Conservation (phyloP, 2,797 vertebrate genomes). For the Zenarchopterus dispar region DNA sequence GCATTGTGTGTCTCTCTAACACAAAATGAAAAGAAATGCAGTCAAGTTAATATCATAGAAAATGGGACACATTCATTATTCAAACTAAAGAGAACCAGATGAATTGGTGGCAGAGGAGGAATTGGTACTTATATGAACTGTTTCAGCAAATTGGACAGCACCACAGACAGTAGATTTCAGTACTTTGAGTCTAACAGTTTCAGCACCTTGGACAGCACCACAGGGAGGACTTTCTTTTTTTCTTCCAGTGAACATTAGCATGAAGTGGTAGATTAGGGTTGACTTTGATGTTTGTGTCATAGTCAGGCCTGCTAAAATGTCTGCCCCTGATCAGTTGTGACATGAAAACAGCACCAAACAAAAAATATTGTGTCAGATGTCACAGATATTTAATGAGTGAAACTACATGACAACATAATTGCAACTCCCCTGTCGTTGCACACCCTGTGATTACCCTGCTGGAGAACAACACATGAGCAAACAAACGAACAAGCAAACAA, state of each 20-base stretch:
- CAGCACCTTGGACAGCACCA: constrained; percentile 80
- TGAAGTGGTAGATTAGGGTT: neutral
- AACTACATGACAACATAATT: constrained; percentile 50
- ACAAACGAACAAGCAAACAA: constrained; percentile 71
- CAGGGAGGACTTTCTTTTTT: neutral
- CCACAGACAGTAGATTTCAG: neutral
- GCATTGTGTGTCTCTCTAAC: constrained; percentile 26
- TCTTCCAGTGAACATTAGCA: neutral
- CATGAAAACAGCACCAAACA: constrained; percentile 23
- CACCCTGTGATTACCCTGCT: constrained; percentile 60
- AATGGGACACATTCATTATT: constrained; percentile 35
- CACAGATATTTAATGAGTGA: constrained; percentile 38
- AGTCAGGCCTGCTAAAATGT: constrained; percentile 14
- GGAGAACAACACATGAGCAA: constrained; percentile 62
- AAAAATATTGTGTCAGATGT: constrained; percentile 38
- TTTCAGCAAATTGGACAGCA: constrained; percentile 78
- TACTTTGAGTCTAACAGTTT: constrained; percentile 30
- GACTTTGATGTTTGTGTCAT: constrained; percentile 7
- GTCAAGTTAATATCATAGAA: constrained; percentile 28
- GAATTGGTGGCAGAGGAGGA: constrained; percentile 7
- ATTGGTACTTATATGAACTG: neutral
- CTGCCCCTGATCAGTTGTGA: constrained; percentile 20
- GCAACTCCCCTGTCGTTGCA: constrained; percentile 29
- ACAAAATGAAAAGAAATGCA: neutral
- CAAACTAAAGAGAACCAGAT: constrained; percentile 17